phyloP scores from a whole-genome alignment of 2,113 vertebrate species.

The Acanthochromis polyacanthus region DNA sequence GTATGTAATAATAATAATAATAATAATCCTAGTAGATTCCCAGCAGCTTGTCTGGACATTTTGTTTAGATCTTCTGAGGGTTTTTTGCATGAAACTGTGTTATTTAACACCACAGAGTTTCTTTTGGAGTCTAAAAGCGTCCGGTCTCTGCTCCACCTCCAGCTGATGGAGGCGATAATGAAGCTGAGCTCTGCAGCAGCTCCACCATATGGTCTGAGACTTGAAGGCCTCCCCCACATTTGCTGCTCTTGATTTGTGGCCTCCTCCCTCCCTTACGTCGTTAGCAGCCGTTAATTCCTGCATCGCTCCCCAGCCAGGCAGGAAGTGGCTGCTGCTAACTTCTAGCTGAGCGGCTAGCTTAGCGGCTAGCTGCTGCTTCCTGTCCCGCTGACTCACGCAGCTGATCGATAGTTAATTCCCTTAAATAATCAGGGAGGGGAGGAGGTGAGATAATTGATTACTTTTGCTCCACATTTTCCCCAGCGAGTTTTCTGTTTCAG shows the following conservation, averaged over 20 bases:
- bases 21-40: constrained; percentile 25
- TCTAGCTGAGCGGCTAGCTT: constrained; percentile 21
- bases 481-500: constrained; percentile 61
- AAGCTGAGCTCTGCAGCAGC: constrained; percentile 30
- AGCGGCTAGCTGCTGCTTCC: constrained; percentile 45
- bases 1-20: constrained; percentile 19
- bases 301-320: constrained; percentile 43
- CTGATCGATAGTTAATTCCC: constrained; percentile 86
- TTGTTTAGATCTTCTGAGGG: constrained; percentile 35
- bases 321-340: constrained; percentile 42
- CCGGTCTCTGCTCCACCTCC: too few relatives aligned
- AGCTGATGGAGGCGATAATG: constrained; percentile 66
- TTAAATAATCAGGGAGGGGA: constrained; percentile 81
- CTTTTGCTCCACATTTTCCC: constrained; percentile 74
- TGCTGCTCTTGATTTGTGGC: constrained; percentile 66
- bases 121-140: constrained; percentile 26
- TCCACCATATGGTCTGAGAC: constrained; percentile 65
- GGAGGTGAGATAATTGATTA: constrained; percentile 82
- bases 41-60: constrained; percentile 15
- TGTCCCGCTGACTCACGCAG: constrained; percentile 76
- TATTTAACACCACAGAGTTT: constrained; percentile 39
- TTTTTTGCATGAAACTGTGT: constrained; percentile 6
- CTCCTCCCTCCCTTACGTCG: constrained; percentile 58
- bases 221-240: constrained; percentile 57
- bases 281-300: constrained; percentile 58